Percentiles rank a stretch among this genome's conserved stretches.
Conservation (phyloP, 2,888 invertebrate genomes). For the Hybos culiciformis region DNA sequence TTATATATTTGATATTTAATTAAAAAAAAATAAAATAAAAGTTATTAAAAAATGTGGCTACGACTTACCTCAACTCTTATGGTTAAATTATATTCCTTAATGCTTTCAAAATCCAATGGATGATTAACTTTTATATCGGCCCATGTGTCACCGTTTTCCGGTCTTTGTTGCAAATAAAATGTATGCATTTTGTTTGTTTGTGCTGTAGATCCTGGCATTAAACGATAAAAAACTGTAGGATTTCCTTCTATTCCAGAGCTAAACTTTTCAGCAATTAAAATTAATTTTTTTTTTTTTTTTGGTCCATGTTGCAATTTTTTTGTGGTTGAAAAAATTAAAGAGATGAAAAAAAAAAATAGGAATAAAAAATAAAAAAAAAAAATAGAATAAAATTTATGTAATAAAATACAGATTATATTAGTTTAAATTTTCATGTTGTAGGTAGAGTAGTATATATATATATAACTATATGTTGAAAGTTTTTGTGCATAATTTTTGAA, state of each 20-base stretch:
- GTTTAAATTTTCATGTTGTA: too few species aligned
- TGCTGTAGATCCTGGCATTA: slow-evolving; percentile 91
- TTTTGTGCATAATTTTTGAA: too few species aligned
- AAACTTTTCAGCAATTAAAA: slow-evolving; percentile 19
- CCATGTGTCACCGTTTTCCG: slow-evolving; percentile 86
- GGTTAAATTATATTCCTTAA: slow-evolving; percentile 90
- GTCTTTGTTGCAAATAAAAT: slow-evolving; percentile 88
- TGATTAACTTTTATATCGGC: slow-evolving; percentile 94
- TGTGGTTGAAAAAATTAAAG: too few species aligned
- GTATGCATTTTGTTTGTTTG: slow-evolving; percentile 94
- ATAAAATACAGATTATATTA: too few species aligned
- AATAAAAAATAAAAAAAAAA: neutral
- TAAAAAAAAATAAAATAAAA: slow-evolving; percentile 5
- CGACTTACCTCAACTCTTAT: slow-evolving; percentile 82
- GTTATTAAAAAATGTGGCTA: neutral
- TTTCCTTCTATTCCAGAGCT: slow-evolving; percentile 94
- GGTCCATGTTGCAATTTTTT: neutral
- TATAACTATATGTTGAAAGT: too few species aligned
- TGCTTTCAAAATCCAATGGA: slow-evolving; percentile 86
- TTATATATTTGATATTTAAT: slow-evolving; percentile 7
- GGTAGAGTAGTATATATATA: too few species aligned
- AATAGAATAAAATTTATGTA: neutral
- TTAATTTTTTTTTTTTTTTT: neutral
- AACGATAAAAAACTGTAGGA: slow-evolving; percentile 87
- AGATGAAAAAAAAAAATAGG: neutral